Conservation (phyloP, 2,113 vertebrate species). For the Xenus cinereus region DNA sequence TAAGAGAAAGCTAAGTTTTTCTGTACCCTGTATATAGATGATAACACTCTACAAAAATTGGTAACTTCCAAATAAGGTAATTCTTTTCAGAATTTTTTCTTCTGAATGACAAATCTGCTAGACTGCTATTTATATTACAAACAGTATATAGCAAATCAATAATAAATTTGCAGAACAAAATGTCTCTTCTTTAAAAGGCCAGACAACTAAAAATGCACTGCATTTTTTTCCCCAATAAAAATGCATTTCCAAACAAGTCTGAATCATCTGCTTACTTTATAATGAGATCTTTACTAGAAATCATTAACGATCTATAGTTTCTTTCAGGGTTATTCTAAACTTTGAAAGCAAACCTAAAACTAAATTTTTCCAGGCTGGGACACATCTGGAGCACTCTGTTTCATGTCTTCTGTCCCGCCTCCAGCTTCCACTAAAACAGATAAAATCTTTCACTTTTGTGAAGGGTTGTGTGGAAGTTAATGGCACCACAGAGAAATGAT, state of each 20-base stretch:
- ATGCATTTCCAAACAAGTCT: neutral
- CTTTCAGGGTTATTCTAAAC: conserved; percentile 16
- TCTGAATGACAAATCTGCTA: neutral
- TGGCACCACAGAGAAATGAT: neutral
- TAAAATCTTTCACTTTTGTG: neutral
- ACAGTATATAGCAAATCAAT: neutral
- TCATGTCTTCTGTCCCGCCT: neutral
- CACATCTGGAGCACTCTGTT: neutral
- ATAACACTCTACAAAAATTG: neutral
- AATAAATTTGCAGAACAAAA: conserved; percentile 19
- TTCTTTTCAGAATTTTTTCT: neutral
- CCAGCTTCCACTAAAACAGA: neutral
- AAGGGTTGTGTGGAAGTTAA: neutral
- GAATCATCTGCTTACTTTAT: neutral
- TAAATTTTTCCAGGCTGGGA: neutral
- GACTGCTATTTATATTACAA: neutral
- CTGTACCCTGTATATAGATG: neutral
- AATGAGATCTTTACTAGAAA: neutral
- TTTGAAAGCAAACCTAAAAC: neutral
- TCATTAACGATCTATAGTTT: neutral
- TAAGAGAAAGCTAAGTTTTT: neutral
- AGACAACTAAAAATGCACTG: conserved; percentile 47
- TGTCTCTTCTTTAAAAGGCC: neutral
- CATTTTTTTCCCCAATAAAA: neutral
- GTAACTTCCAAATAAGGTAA: neutral